These are phyloP conservation scores for Pimpla rufipes DNA, from an alignment of 2,888 invertebrate genomes.

Conservation along the genomic window DNA sequence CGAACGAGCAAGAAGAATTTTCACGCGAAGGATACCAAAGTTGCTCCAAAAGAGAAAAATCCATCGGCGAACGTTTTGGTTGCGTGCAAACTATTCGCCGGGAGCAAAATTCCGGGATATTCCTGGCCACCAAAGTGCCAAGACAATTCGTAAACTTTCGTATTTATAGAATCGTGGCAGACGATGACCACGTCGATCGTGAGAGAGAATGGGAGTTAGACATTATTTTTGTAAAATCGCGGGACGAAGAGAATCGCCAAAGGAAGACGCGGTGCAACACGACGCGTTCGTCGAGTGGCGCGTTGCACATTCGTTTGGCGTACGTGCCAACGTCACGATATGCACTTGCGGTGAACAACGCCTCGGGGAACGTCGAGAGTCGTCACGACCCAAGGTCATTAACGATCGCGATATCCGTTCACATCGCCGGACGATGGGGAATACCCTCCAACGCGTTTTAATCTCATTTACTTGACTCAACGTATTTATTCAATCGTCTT, in stretches of 20 bases:
- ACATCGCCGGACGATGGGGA: constrained; percentile 19
- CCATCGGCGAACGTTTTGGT: constrained; percentile 13
- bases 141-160: constrained; percentile 64
- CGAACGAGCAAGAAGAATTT: background rate
- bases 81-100: constrained; percentile 41
- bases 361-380: constrained; percentile 20
- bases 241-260: constrained; percentile 53
- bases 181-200: constrained; percentile 63
- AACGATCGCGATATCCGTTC: constrained; percentile 32
- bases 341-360: constrained; percentile 53
- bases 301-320: constrained; percentile 61
- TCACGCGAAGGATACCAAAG: background rate
- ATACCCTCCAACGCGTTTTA: constrained; percentile 4
- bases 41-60: background rate
- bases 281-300: constrained; percentile 25
- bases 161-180: constrained; percentile 66
- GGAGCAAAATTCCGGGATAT: constrained; percentile 60
- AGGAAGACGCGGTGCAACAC: constrained; percentile 51
- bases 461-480: constrained; percentile 20
- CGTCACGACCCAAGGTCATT: constrained; percentile 25
- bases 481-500: background rate
- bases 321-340: constrained; percentile 51
- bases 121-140: constrained; percentile 58
- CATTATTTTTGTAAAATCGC: constrained; percentile 65
- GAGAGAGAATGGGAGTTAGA: constrained; percentile 43